Base-by-base conservation (phyloP, 2,888 invertebrate species). In the Agonopterix arenella region DNA sequence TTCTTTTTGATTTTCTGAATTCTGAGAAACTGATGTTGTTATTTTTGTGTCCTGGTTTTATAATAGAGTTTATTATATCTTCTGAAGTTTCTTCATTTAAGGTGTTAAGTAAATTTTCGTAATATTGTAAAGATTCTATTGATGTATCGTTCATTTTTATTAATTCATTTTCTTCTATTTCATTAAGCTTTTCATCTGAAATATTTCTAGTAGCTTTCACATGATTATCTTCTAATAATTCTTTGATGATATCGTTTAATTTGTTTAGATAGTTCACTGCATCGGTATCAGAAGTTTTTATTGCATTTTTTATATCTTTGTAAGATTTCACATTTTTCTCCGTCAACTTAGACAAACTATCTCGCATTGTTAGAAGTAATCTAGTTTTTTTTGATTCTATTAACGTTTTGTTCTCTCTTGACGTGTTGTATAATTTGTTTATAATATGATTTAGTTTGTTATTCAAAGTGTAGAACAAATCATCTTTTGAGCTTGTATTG, bases 401-500 rank as follows among this genome's bases (percentile, higher is more conserved):
- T 48, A 71, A 63, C 8, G 53, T 54, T 11, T 58, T 44, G 9
- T 57, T 36, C 8, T 74, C 49, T 48, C 65, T 62, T 7, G 76
- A 54, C n/a, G 41, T 47, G 1, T 56, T 50, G 13, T 78, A 72
- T 13, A 76, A 16, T 44, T 59, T 62, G 47, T 76, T 71, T 18
- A 66, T 57, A 4, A 61, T 49, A 37, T 36, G 50, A 45, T 71
- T 66, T 9, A 73, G 52, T 11, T 58, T 53, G 3, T 54, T 54
- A 36, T 63, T 60, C 8, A 62, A 52, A 49, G 57, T 57, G 8
- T 58, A 48, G 44, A 67, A 64, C n/a, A 61, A 54, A 47, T 63
- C 65, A 8, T 51, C 47, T 10, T 38, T 2, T 38, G 38, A n/a
- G 1, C 10, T 10, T 9, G 18, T 3, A 18, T 4, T 38, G 9